Conservation (phyloP, 2,113 vertebrate genomes). For the Mesoclemmys tuberculata region DNA sequence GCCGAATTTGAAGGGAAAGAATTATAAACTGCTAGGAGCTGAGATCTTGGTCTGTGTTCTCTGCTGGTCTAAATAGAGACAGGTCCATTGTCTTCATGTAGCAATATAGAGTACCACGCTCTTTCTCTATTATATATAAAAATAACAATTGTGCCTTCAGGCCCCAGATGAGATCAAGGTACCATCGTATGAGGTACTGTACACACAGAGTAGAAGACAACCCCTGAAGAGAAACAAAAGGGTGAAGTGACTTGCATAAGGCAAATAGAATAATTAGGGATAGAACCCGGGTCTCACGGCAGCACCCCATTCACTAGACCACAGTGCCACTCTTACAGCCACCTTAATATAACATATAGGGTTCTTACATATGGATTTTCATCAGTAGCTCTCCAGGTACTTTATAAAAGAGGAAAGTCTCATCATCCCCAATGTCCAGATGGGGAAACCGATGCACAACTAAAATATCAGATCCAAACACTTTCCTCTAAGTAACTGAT, state of each 20-base stretch:
- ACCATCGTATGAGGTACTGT: not conserved
- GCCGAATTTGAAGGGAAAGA: not conserved
- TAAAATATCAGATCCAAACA: not conserved
- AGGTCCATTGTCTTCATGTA: not conserved
- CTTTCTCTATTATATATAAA: not conserved
- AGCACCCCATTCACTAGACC: not conserved
- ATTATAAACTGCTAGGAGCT: not conserved
- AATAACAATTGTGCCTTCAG: not conserved
- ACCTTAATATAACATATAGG: not conserved
- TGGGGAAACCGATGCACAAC: not conserved
- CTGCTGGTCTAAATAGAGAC: not conserved
- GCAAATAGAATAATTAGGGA: accelerated
- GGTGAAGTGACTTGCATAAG: accelerated
- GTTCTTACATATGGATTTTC: not conserved
- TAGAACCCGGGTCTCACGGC: not conserved
- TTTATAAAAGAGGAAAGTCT: not conserved
- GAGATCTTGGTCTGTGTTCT: not conserved
- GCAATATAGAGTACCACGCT: not conserved
- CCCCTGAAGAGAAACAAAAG: not conserved
- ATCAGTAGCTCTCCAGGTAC: not conserved
- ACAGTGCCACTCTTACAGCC: accelerated
- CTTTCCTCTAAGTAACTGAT: not conserved
- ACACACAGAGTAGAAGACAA: not conserved
- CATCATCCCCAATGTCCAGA: not conserved
- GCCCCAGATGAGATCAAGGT: not conserved